Conservation (phyloP, 2,888 invertebrate species). For the Chrysotoxum bicinctum region DNA sequence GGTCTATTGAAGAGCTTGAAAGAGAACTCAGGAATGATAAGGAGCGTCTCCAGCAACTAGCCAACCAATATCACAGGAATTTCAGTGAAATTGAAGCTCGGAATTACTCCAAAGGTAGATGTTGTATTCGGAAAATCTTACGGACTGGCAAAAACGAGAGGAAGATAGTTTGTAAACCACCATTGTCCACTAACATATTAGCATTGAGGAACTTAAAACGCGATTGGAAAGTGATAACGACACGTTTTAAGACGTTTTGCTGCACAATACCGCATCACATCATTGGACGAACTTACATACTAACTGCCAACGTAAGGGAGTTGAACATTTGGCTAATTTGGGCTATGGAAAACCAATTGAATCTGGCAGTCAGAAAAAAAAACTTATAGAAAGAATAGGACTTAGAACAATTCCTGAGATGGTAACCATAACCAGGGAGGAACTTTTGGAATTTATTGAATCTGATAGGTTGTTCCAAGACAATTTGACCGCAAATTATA, state of each 20-base stretch:
- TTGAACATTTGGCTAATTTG: conserved; percentile 76
- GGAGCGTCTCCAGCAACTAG: conserved; percentile 75
- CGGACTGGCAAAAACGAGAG: conserved; percentile 78
- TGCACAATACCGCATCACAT: conserved; percentile 76
- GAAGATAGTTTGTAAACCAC: conserved; percentile 77
- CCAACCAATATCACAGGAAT: conserved; percentile 76
- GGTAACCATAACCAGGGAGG: conserved; percentile 77
- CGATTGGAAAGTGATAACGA: conserved; percentile 74
- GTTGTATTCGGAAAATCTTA: conserved; percentile 74
- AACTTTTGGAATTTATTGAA: conserved; percentile 77
- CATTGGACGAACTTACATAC: conserved; percentile 77
- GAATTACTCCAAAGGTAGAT: conserved; percentile 75
- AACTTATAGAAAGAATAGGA: conserved; percentile 76
- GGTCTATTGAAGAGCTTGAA: conserved; percentile 79
- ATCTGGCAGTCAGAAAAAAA: conserved; percentile 68
- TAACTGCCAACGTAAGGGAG: conserved; percentile 76
- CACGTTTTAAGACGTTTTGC: conserved; percentile 74
- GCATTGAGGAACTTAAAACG: conserved; percentile 75
- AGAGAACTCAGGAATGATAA: conserved; percentile 76
- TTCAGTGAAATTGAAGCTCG: conserved; percentile 76
- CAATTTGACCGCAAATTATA: conserved; percentile 76
- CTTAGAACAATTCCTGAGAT: conserved; percentile 76
- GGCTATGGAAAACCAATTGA: conserved; percentile 74
- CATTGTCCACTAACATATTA: conserved; percentile 74
- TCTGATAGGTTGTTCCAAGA: conserved; percentile 76